Percentiles rank a stretch among this genome's conserved stretches.
These are phyloP conservation scores for Cryptus viduatorius DNA, from an alignment of 2,888 invertebrate species.

Conservation along the genomic window DNA sequence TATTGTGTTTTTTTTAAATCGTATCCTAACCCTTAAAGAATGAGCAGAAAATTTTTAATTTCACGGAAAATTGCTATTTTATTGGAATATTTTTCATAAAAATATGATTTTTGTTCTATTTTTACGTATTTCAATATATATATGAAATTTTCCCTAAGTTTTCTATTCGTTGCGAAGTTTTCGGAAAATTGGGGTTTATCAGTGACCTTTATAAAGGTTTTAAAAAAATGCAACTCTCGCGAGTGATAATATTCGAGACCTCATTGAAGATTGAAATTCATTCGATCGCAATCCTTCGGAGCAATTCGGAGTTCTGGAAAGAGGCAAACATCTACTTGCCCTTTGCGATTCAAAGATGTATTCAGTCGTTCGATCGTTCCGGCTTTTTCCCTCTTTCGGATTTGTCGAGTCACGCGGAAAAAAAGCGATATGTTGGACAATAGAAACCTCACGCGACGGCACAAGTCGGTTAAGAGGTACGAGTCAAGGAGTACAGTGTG, in stretches of 20 bases:
- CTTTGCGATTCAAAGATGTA: constrained; percentile 22
- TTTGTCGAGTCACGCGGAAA: constrained; percentile 37
- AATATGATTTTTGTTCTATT: too few relatives aligned
- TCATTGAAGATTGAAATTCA: constrained; percentile 16
- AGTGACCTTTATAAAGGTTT: too few relatives aligned
- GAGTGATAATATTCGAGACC: not conserved
- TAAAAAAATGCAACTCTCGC: not conserved
- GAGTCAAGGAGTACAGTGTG: constrained; percentile 49
- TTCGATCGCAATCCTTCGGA: constrained; percentile 5
- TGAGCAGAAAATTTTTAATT: too few relatives aligned
- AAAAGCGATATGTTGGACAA: constrained; percentile 6
- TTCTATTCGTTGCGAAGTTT: too few relatives aligned
- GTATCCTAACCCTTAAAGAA: too few relatives aligned
- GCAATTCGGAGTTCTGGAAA: constrained; percentile 1
- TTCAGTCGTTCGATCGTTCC: constrained; percentile 4
- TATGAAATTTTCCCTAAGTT: too few relatives aligned
- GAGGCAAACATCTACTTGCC: constrained; percentile 3
- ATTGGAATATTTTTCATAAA: too few relatives aligned
- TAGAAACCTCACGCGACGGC: constrained; percentile 19
- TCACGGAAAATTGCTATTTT: too few relatives aligned
- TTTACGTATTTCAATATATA: too few relatives aligned
- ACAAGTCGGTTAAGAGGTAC: constrained; percentile 53
- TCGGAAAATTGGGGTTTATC: too few relatives aligned
- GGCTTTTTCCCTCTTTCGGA: constrained; percentile 1
- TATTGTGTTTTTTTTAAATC: too few relatives aligned